phyloP scores from a whole-genome alignment of 2,113 vertebrate species.

The Coturnix japonica region DNA sequence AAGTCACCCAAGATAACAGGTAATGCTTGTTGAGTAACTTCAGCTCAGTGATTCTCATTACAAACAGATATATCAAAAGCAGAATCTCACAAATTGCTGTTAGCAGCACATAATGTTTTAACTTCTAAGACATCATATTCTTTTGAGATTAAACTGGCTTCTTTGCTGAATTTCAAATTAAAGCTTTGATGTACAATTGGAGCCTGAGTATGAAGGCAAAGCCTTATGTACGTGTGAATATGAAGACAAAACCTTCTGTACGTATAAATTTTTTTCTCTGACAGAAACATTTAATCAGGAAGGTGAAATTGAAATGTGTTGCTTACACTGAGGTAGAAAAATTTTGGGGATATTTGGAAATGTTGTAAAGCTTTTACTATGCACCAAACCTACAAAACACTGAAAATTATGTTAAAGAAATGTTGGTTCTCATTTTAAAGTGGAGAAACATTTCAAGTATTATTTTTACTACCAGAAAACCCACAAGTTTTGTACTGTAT shows the following conservation, averaged over 20 bases:
- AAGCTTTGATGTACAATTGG: conserved; percentile 56
- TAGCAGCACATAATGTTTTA: conserved; percentile 3
- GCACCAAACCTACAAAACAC: not conserved
- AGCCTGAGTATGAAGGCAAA: conserved; percentile 3
- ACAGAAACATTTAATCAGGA: not conserved
- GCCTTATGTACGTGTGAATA: too few relatives aligned
- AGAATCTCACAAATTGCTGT: conserved; percentile 6
- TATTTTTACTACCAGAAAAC: not conserved
- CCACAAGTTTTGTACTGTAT: not conserved
- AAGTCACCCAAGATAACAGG: not conserved
- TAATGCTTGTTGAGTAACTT: not conserved
- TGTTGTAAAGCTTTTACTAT: not conserved
- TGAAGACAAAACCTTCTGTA: not conserved
- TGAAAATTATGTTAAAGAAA: not conserved
- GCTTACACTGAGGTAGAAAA: not conserved
- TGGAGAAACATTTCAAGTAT: not conserved
- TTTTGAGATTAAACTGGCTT: conserved; percentile 37
- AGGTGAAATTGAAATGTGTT: not conserved
- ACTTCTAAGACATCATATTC: conserved; percentile 15
- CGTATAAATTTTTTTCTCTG: not conserved
- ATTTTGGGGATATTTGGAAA: not conserved
- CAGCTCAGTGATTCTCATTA: conserved; percentile 3
- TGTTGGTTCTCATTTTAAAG: not conserved
- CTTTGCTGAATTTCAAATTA: conserved; percentile 36
- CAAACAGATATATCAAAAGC: conserved; percentile 15